These are phyloP conservation scores for Poecilobothrus nobilitatus DNA, from an alignment of 2,888 invertebrate genomes.

Conservation along the genomic window DNA sequence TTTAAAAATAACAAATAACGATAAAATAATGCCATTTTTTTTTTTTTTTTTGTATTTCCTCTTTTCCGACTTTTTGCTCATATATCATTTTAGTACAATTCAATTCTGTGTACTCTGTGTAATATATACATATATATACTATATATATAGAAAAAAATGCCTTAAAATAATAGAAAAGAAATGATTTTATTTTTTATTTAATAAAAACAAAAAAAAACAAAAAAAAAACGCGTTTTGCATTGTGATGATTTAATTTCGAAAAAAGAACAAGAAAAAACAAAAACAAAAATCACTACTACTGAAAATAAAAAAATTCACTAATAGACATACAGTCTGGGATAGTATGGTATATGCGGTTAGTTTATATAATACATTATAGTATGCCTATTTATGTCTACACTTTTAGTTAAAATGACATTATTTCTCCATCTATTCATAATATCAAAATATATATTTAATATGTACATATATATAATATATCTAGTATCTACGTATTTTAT, in stretches of 20 bases:
- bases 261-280: neutral
- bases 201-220: neutral
- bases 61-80: no score
- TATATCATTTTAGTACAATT: no score
- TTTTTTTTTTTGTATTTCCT: no score
- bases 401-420: neutral
- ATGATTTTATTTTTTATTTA: neutral
- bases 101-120: no score
- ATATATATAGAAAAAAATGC: neutral
- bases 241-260: neutral
- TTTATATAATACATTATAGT: no score
- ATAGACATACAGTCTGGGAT: conserved; percentile 1
- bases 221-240: neutral
- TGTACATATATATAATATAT: no score
- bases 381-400: neutral
- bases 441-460: no score
- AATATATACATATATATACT: no score
- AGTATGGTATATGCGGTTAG: neutral
- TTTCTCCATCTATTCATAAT: neutral
- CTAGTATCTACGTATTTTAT: no score
- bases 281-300: neutral
- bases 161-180: neutral
- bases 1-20: no score
- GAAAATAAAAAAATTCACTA: neutral
- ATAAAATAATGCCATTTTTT: no score